Conservation (phyloP, 2,113 vertebrate genomes). For the Nerophis ophidion region DNA sequence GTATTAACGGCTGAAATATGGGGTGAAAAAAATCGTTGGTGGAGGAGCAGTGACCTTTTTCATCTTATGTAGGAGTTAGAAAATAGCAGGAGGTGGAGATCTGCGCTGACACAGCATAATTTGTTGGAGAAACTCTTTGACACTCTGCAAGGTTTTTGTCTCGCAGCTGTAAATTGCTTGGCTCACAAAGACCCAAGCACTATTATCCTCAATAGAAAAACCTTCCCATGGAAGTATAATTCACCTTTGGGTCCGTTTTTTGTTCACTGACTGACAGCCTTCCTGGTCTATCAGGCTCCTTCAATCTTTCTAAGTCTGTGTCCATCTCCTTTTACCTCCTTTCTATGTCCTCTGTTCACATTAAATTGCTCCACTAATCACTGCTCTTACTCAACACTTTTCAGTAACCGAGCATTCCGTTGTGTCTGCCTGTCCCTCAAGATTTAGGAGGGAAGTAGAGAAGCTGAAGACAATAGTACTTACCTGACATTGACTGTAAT, state of each 20-base stretch:
- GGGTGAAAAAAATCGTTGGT: neutral
- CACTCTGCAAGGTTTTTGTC: slow-evolving; percentile 34
- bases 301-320: slow-evolving; percentile 23
- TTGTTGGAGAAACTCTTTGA: slow-evolving; percentile 52
- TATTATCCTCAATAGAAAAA: slow-evolving; percentile 66
- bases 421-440: slow-evolving; percentile 46
- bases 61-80: slow-evolving; percentile 38
- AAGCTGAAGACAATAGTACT: slow-evolving; percentile 31
- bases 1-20: neutral
- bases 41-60: neutral
- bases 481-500: neutral
- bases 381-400: slow-evolving; percentile 60
- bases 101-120: slow-evolving; percentile 37
- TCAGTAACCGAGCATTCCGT: slow-evolving; percentile 32
- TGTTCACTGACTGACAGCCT: slow-evolving; percentile 61
- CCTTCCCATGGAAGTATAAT: slow-evolving; percentile 65
- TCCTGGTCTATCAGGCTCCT: slow-evolving; percentile 20
- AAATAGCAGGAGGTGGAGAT: slow-evolving; percentile 26
- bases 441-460: slow-evolving; percentile 31
- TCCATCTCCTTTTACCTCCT: slow-evolving; percentile 28
- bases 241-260: slow-evolving; percentile 57
- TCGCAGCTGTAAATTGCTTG: slow-evolving; percentile 64
- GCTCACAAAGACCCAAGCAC: slow-evolving; percentile 58
- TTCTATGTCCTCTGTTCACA: slow-evolving; percentile 47
- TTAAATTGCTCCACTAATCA: slow-evolving; percentile 54